Evolutionary conservation across 2,113 vertebrate species (phyloP).

Genomic region (Plotosus lineatus): DNA sequence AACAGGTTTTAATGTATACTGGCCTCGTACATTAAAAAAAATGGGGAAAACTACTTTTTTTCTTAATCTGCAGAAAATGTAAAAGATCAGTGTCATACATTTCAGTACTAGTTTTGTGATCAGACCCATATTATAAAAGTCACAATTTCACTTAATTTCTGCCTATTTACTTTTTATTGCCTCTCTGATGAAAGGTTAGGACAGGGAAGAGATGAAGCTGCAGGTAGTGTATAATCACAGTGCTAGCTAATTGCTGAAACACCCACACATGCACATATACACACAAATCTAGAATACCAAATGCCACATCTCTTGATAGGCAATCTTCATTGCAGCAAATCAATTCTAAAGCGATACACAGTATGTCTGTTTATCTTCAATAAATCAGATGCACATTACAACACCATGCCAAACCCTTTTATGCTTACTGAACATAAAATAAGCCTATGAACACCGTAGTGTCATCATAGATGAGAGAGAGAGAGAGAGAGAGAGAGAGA

Average conservation of each 20-base stretch:
- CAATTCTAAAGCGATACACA: constrained; percentile 4
- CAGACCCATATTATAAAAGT: no score
- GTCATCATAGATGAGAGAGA: background rate
- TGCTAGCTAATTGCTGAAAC: background rate
- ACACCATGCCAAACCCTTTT: background rate
- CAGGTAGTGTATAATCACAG: background rate
- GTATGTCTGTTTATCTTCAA: background rate
- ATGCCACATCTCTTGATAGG: background rate
- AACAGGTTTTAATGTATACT: no score
- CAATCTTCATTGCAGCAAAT: background rate
- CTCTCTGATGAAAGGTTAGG: background rate
- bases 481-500: background rate
- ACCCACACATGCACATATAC: background rate
- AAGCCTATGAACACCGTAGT: background rate
- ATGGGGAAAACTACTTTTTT: no score
- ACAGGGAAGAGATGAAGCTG: background rate
- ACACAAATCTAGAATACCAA: constrained; percentile 1
- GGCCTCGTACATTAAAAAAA: no score
- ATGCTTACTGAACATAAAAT: constrained; percentile 11
- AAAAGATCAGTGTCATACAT: no score
- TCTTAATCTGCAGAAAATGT: no score
- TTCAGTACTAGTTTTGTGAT: no score
- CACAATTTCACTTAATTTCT: background rate
- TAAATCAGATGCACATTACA: background rate
- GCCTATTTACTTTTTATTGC: background rate